Percentiles rank a stretch among this genome's conserved stretches.
Conservation (phyloP, 2,888 invertebrate genomes). For the Thymelicus lineola region DNA sequence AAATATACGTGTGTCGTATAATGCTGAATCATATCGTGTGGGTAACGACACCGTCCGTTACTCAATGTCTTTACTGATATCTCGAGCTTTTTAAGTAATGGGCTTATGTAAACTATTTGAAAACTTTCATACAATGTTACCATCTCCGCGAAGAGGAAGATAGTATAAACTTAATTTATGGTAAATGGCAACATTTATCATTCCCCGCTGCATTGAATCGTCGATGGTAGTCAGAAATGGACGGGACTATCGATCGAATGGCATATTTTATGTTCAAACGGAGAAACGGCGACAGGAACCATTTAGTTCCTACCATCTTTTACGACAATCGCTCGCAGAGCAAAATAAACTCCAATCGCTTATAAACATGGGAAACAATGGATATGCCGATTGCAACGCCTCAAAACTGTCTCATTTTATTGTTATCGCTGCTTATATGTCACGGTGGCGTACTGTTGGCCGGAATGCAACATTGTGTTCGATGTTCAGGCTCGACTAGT, state of each 20-base stretch:
- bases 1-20: slow-evolving; percentile 27
- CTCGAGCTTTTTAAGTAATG: slow-evolving; percentile 5
- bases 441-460: slow-evolving; percentile 38
- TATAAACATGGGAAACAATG: slow-evolving; percentile 58
- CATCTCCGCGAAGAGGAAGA: slow-evolving; percentile 4
- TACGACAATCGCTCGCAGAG: slow-evolving; percentile 63
- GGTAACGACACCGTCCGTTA: not conserved
- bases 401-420: slow-evolving; percentile 52
- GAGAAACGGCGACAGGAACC: slow-evolving; percentile 61
- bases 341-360: slow-evolving; percentile 47
- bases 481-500: slow-evolving; percentile 41
- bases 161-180: slow-evolving; percentile 7
- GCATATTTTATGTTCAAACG: slow-evolving; percentile 69
- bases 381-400: slow-evolving; percentile 52
- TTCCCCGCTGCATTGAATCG: slow-evolving; percentile 57
- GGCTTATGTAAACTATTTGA: not conserved
- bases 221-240: slow-evolving; percentile 55
- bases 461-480: slow-evolving; percentile 59
- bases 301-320: slow-evolving; percentile 75
- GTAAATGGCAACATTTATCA: slow-evolving; percentile 61
- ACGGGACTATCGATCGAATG: slow-evolving; percentile 49
- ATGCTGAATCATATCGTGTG: slow-evolving; percentile 19
- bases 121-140: slow-evolving; percentile 1
- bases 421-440: slow-evolving; percentile 54
- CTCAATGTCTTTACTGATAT: slow-evolving; percentile 1